phyloP scores from a whole-genome alignment of 2,113 vertebrate genomes.

The Cyphomyrus discorhynchus region DNA sequence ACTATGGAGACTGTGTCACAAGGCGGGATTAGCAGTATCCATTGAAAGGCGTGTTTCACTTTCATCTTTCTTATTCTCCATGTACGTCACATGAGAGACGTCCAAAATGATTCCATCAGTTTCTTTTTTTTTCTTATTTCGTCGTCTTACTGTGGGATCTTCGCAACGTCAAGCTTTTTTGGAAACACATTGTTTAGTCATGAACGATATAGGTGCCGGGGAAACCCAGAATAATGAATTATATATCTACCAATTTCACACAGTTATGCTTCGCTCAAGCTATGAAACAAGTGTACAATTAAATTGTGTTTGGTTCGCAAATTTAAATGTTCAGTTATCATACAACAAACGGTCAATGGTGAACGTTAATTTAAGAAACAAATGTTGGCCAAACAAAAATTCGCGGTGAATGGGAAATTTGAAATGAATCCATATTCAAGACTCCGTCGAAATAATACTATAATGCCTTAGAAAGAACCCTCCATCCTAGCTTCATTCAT shows the following conservation, averaged over 20 bases:
- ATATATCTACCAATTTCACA: not conserved
- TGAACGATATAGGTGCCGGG: not conserved
- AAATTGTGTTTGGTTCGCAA: not conserved
- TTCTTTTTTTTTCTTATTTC: conserved; percentile 12
- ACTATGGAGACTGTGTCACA: conserved; percentile 89
- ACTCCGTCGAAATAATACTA: not conserved
- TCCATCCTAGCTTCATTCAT: not conserved
- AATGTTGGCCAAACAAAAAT: not conserved
- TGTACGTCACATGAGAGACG: conserved; percentile 19
- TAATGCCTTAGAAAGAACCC: not conserved
- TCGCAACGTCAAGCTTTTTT: not conserved
- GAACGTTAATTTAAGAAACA: not conserved
- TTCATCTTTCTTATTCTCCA: conserved; percentile 39
- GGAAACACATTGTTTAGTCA: not conserved
- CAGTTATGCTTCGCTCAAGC: conserved; percentile 2
- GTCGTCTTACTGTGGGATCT: not conserved
- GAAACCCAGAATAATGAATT: not conserved
- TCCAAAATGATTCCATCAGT: conserved; percentile 27
- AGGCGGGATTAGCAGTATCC: conserved; percentile 70
- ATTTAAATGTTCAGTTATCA: not conserved
- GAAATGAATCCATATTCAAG: not conserved
- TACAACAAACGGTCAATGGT: not conserved
- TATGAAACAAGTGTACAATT: not conserved
- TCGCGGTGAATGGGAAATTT: not conserved
- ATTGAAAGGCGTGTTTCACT: conserved; percentile 60